phyloP scores from a whole-genome alignment of 2,797 vertebrate species.

The Australoheros facetus region DNA sequence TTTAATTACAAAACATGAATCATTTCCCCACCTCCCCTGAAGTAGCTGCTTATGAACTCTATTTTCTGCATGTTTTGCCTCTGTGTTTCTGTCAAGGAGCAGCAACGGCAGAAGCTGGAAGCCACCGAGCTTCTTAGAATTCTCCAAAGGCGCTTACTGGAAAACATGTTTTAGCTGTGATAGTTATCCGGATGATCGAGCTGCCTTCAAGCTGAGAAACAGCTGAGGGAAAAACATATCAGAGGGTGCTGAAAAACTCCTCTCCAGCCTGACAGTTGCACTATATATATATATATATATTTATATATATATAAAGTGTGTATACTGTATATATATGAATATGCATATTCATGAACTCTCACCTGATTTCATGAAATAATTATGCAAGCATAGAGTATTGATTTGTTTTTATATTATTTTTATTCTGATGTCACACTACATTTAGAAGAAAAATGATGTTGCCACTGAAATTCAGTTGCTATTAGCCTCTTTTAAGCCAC shows the following conservation, averaged over 20 bases:
- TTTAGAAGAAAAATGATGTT: background rate
- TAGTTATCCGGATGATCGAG: slow-evolving; percentile 39
- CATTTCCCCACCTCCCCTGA: background rate
- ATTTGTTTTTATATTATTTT: background rate
- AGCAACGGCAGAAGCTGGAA: slow-evolving; percentile 5
- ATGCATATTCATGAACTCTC: no score
- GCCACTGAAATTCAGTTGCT: slow-evolving; percentile 34
- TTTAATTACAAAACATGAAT: slow-evolving; percentile 10
- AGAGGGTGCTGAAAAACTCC: slow-evolving; percentile 11
- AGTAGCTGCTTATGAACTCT: slow-evolving; percentile 2
- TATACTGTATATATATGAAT: no score
- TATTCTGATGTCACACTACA: slow-evolving; percentile 1
- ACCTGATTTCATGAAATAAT: slow-evolving; percentile 2
- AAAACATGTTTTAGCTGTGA: slow-evolving; percentile 52
- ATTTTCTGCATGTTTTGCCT: slow-evolving; percentile 5
- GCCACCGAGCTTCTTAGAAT: slow-evolving; percentile 45
- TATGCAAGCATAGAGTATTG: background rate
- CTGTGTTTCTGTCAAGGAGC: background rate
- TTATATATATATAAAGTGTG: no score
- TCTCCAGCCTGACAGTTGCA: background rate
- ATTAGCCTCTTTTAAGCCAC: slow-evolving; percentile 47
- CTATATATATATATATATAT: no score
- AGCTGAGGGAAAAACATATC: slow-evolving; percentile 27
- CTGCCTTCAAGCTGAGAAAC: slow-evolving; percentile 50
- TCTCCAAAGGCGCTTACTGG: slow-evolving; percentile 37